Percentiles rank a stretch among this genome's conserved stretches.
Evolutionary conservation across 2,888 invertebrate genomes (phyloP).

Genomic region (Salticus scenicus): DNA sequence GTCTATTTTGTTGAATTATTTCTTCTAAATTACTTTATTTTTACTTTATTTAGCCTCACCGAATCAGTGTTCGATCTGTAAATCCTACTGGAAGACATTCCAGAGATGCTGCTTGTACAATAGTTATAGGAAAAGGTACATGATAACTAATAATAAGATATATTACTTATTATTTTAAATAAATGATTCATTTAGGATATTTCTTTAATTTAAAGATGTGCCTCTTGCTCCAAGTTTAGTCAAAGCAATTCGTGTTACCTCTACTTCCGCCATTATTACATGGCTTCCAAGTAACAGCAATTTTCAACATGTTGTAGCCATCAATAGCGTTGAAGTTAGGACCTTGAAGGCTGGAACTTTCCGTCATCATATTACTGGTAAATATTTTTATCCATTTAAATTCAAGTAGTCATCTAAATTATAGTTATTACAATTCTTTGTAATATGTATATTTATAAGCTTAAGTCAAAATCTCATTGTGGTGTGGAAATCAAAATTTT

Average conservation of each 20-base stretch:
- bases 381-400: too few relatives aligned
- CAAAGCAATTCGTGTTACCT: constrained; percentile 91
- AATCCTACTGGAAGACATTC: constrained; percentile 94
- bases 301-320: constrained; percentile 97
- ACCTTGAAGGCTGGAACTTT: constrained; percentile 95
- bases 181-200: too few relatives aligned
- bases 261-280: constrained; percentile 93
- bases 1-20: too few relatives aligned
- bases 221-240: constrained; percentile 96
- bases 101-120: constrained; percentile 96
- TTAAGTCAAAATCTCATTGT: too few relatives aligned
- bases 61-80: constrained; percentile 96
- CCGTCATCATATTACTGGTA: constrained; percentile 89
- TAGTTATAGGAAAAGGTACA: constrained; percentile 91
- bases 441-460: too few relatives aligned
- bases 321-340: constrained; percentile 97
- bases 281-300: constrained; percentile 99
- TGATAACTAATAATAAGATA: too few relatives aligned
- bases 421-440: too few relatives aligned
- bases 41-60: constrained; percentile 84
- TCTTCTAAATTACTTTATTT: too few relatives aligned
- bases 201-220: constrained; percentile 81
- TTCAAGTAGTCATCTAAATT: too few relatives aligned
- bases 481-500: too few relatives aligned
- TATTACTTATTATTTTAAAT: too few relatives aligned